These are phyloP conservation scores for Cuculus canorus DNA, from an alignment of 2,797 vertebrate genomes.

Conservation along the genomic window DNA sequence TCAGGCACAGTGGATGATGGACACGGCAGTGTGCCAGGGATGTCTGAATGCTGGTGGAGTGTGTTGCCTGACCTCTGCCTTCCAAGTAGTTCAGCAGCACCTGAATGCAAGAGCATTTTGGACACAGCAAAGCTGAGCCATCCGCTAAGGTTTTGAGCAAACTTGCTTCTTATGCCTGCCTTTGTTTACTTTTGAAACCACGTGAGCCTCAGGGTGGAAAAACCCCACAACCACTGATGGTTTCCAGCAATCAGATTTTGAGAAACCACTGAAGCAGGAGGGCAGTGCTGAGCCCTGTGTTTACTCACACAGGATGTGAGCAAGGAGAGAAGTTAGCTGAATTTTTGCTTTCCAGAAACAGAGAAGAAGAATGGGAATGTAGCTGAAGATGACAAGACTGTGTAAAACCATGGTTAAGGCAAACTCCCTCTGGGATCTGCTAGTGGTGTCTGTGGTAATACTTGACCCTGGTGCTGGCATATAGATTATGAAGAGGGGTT, in stretches of 20 bases:
- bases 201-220: background rate
- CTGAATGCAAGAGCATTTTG: background rate
- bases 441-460: background rate
- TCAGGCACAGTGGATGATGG: background rate
- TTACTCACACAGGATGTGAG: background rate
- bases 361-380: rapidly evolving
- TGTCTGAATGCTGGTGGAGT: background rate
- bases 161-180: background rate
- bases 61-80: background rate
- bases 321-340: background rate
- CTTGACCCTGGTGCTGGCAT: background rate
- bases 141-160: background rate
- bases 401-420: background rate
- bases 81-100: background rate
- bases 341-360: background rate
- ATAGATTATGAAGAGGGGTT: background rate
- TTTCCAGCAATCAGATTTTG: background rate
- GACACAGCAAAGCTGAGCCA: rapidly evolving
- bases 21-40: background rate
- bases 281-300: background rate
- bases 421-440: background rate
- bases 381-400: background rate
- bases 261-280: background rate
- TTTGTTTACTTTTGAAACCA: background rate
- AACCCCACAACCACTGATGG: background rate